phyloP scores from a whole-genome alignment of 2,888 invertebrate genomes.

The Galeruca laticollis region DNA sequence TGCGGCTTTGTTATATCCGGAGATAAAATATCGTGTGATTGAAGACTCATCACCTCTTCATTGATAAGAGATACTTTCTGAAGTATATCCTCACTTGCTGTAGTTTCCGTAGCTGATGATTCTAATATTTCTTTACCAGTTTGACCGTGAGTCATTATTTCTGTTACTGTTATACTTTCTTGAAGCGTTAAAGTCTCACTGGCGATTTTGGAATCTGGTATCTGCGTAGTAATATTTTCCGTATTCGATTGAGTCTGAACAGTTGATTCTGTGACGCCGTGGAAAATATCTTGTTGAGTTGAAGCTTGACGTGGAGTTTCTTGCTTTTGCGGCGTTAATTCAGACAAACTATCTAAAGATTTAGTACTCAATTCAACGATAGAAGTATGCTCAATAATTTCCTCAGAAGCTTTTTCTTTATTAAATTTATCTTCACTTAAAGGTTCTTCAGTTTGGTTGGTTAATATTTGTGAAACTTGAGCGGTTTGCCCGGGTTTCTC shows the following conservation, averaged over 20 bases:
- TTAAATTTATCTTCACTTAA: conserved; percentile 43
- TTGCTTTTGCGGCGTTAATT: conserved; percentile 51
- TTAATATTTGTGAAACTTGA: conserved; percentile 61
- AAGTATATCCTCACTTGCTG: conserved; percentile 65
- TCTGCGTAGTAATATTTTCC: conserved; percentile 48
- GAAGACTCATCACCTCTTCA: conserved; percentile 62
- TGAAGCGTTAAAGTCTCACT: conserved; percentile 58
- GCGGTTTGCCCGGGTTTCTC: conserved; percentile 56
- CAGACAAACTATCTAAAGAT: conserved; percentile 53
- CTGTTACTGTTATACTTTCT: conserved; percentile 64
- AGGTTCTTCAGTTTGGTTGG: conserved; percentile 62
- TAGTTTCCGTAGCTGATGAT: conserved; percentile 66
- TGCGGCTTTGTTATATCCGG: conserved; percentile 53
- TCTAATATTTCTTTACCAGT: conserved; percentile 64
- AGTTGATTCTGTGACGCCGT: conserved; percentile 62
- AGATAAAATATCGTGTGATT: conserved; percentile 59
- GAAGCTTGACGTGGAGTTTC: conserved; percentile 57
- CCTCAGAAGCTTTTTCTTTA: conserved; percentile 39
- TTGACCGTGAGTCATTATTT: conserved; percentile 61
- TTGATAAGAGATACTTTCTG: conserved; percentile 66
- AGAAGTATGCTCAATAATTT: conserved; percentile 42
- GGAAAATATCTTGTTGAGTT: conserved; percentile 64
- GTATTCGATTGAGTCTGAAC: conserved; percentile 55
- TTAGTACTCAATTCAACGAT: conserved; percentile 43
- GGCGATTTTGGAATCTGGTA: conserved; percentile 57